phyloP scores from a whole-genome alignment of 2,797 vertebrate genomes.

The Pseudotriccus pelzelni region DNA sequence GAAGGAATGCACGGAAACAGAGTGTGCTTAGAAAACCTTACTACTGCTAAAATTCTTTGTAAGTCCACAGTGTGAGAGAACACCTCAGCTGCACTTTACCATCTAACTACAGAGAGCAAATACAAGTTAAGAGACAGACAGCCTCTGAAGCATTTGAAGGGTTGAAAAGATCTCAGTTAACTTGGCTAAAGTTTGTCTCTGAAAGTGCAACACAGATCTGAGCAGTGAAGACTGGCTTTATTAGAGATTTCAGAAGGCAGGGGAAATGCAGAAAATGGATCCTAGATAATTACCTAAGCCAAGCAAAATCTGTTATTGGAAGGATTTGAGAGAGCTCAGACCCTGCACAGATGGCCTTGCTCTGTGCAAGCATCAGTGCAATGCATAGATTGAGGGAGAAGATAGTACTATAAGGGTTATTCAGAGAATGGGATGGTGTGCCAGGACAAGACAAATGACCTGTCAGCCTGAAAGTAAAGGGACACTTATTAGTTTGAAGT shows the following conservation, averaged over 20 bases:
- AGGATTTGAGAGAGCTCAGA: not conserved
- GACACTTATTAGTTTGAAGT: not conserved
- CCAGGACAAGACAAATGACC: conserved; percentile 32
- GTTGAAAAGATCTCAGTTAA: not conserved
- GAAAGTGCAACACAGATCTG: not conserved
- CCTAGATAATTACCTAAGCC: not conserved
- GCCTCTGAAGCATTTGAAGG: not conserved
- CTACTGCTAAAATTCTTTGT: not conserved
- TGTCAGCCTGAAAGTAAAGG: conserved; percentile 2
- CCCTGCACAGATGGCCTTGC: not conserved
- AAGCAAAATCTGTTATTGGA: not conserved
- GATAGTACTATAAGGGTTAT: not conserved
- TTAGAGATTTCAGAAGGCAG: not conserved
- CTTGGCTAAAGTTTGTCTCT: not conserved
- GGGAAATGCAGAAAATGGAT: not conserved
- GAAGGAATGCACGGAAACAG: not conserved
- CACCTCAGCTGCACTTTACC: not conserved
- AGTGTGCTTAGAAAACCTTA: not conserved
- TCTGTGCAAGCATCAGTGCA: not conserved
- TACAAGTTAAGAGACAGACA: not conserved
- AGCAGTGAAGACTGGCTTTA: not conserved
- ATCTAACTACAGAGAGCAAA: not conserved
- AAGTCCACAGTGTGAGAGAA: not conserved
- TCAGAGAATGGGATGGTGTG: not conserved
- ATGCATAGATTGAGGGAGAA: not conserved